Conservation (phyloP, 2,888 invertebrate genomes). For the Campopleginae sp. region DNA sequence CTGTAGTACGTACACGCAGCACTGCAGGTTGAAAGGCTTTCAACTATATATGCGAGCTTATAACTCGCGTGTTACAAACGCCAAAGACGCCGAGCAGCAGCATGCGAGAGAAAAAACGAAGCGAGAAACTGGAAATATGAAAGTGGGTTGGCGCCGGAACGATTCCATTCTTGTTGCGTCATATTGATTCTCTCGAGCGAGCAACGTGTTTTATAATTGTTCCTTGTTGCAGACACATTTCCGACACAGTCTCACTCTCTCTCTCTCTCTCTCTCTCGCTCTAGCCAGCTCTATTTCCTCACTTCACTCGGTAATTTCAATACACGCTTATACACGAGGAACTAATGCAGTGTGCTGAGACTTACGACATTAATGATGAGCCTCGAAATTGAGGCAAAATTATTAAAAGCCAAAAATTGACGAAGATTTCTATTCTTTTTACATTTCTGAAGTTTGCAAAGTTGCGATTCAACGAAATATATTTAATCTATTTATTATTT, state of each 20-base stretch:
- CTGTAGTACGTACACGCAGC: background rate
- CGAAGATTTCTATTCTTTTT: too few species aligned
- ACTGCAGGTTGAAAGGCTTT: slow-evolving; percentile 4
- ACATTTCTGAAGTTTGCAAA: too few species aligned
- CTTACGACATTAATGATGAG: slow-evolving; percentile 5
- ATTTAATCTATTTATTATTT: too few species aligned
- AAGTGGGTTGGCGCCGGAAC: slow-evolving; percentile 71
- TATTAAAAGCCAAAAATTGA: background rate
- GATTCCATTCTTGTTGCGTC: slow-evolving; percentile 70
- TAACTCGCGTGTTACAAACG: slow-evolving; percentile 40
- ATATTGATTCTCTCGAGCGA: slow-evolving; percentile 66
- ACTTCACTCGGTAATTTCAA: slow-evolving; percentile 24
- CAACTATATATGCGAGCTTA: slow-evolving; percentile 22
- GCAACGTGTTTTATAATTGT: slow-evolving; percentile 60
- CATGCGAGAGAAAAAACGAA: slow-evolving; percentile 49
- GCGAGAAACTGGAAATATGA: slow-evolving; percentile 72
- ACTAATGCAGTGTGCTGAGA: background rate
- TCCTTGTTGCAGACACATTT: slow-evolving; percentile 32
- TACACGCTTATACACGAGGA: slow-evolving; percentile 23
- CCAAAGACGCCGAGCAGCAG: slow-evolving; percentile 25
- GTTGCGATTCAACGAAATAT: too few species aligned
- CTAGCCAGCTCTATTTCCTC: background rate
- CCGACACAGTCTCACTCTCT: background rate
- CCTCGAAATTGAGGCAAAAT: background rate
- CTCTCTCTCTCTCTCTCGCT: background rate